Conservation (phyloP, 2,113 vertebrate genomes). For the Chionis minor region DNA sequence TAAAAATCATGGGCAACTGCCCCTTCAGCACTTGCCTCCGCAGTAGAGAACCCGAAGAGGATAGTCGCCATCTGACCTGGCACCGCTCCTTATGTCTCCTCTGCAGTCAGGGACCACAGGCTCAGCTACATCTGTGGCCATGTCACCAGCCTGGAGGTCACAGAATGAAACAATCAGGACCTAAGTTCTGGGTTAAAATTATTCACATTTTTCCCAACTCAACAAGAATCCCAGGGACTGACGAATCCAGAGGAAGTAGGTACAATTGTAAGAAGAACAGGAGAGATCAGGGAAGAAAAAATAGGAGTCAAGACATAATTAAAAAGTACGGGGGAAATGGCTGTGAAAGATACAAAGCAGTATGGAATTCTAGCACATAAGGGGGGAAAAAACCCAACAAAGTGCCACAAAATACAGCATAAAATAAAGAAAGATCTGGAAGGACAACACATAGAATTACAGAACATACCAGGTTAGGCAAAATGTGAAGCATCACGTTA, state of each 20-base stretch:
- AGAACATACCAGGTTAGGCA: not conserved
- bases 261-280: rapidly evolving
- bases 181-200: too few relatives aligned
- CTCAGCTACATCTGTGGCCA: conserved; percentile 85
- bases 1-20: not conserved
- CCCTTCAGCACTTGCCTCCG: conserved; percentile 83
- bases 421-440: not conserved
- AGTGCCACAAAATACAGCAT: not conserved
- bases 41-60: conserved; percentile 95
- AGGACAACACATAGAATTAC: not conserved
- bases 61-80: conserved; percentile 78
- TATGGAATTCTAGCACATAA: not conserved
- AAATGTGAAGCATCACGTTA: rapidly evolving
- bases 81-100: conserved; percentile 75
- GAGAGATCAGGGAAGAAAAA: not conserved
- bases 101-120: conserved; percentile 83
- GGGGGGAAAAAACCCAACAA: not conserved
- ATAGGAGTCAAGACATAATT: rapidly evolving
- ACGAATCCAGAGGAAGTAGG: not conserved
- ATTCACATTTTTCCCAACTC: not conserved
- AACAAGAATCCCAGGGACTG: not conserved
- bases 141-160: conserved; percentile 58
- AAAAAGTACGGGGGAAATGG: rapidly evolving
- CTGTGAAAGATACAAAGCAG: not conserved
- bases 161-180: not conserved